Evolutionary conservation across 1,140 invertebrate species (phyloP), one percentile per base, ranked within the genome.

Genomic region (Leptinotarsa undecemlineata): DNA sequence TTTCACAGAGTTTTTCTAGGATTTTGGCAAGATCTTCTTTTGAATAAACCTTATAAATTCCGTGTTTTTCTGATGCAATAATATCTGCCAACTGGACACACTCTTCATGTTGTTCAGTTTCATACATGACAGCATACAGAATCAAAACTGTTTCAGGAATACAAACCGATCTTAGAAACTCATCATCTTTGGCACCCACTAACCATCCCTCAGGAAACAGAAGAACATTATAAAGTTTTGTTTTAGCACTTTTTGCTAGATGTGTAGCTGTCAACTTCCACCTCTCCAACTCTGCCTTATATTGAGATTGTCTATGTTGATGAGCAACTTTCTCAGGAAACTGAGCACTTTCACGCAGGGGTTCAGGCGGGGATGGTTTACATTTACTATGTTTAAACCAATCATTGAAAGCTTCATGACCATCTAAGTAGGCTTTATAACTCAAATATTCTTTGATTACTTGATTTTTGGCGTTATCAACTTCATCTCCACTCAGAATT

Each of bases 121-220:
- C 88, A 63, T 91, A 90, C 81, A 98, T 88, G 8, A 98, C 92
- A 64, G 90, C 92, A 77, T 95, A 90, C 4, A 98, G 86, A 13
- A 98, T 87, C 63, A 95, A 87, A 4, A 91, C 90, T 63, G 96
- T 88, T 87, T 95, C 92, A 4, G 96, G 96, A 79, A 98, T 91
- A 81, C 94, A 95, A 11, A 93, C 86, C 77, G 91, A 90, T 71
- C 96, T 89, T 14, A 98, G 85, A 77, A 82, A 83, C 3, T 85
- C 81, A 71, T 85, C 85, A 71, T 87, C 86, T 74, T 86, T 88
- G 6, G 89, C 87, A 84, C 97, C 95, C 23, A 91, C 89, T 72
- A 98, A 87, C 96, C 96, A 98, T 61, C 93, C 93, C 78, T 95
- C 92, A 57, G 95, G 93, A 82, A 98, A 98, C 2, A 96, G 82